phyloP scores from a whole-genome alignment of 2,113 vertebrate species.

The Syngnathus typhle region DNA sequence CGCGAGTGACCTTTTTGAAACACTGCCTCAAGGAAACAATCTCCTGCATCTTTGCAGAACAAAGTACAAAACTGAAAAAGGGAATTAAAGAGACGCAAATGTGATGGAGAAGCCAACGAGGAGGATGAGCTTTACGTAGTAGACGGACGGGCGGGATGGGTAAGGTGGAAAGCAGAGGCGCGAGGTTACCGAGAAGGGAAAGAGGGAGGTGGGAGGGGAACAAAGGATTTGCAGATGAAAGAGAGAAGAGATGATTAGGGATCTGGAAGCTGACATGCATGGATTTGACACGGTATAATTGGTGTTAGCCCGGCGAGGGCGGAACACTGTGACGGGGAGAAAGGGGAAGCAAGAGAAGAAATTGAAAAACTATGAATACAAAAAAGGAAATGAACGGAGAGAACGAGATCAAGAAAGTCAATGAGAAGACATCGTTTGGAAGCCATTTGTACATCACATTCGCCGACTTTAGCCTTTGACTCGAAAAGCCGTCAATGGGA shows the following conservation, averaged over 20 bases:
- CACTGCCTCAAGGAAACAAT: conserved; percentile 8
- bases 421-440: conserved; percentile 29
- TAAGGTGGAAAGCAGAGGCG: conserved; percentile 37
- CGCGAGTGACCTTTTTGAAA: background rate
- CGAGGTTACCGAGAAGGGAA: conserved; percentile 47
- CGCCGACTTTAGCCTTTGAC: background rate
- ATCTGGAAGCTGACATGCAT: conserved; percentile 66
- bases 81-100: conserved; percentile 28
- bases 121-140: conserved; percentile 29
- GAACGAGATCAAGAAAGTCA: conserved; percentile 28
- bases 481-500: no score
- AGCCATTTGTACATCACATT: conserved; percentile 13
- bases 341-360: conserved; percentile 21
- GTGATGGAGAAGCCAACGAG: conserved; percentile 25
- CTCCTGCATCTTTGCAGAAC: conserved; percentile 5
- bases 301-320: conserved; percentile 54
- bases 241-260: conserved; percentile 65
- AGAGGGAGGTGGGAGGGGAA: conserved; percentile 40
- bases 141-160: conserved; percentile 37
- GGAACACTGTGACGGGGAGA: conserved; percentile 28
- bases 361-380: background rate
- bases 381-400: background rate
- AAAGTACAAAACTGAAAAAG: conserved; percentile 25
- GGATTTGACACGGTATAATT: conserved; percentile 70
- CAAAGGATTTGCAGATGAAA: conserved; percentile 66